Conservation (phyloP, 2,888 invertebrate species). For the Graphium colonna region DNA sequence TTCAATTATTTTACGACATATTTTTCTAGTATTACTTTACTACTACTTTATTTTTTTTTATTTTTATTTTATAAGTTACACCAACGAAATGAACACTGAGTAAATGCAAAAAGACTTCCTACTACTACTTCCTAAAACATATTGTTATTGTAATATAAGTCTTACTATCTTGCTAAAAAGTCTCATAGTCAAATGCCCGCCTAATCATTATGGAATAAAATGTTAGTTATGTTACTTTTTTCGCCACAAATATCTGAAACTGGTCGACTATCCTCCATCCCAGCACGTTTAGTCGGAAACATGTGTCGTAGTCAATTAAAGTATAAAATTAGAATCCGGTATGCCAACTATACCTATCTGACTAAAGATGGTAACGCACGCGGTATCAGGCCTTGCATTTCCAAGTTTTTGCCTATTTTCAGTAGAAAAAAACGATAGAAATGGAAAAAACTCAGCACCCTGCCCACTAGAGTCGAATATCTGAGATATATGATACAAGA, state of each 20-base stretch:
- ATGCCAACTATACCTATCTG: slow-evolving; percentile 13
- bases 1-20: too few species aligned
- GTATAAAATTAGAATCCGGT: slow-evolving; percentile 16
- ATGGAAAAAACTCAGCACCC: slow-evolving; percentile 15
- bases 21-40: too few species aligned
- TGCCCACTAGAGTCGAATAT: not conserved
- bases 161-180: too few species aligned
- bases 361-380: slow-evolving; percentile 3
- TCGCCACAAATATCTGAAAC: slow-evolving; percentile 9
- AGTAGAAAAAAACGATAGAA: not conserved
- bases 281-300: slow-evolving; percentile 12
- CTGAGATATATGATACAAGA: slow-evolving; percentile 7
- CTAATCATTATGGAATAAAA: too few species aligned
- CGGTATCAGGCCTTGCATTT: slow-evolving; percentile 13
- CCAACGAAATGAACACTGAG: too few species aligned
- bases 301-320: slow-evolving; percentile 16
- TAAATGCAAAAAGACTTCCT: too few species aligned
- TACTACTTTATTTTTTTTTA: too few species aligned
- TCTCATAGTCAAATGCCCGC: too few species aligned
- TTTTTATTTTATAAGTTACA: too few species aligned
- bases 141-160: too few species aligned
- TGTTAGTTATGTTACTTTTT: too few species aligned
- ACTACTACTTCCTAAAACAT: too few species aligned
- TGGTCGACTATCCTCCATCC: slow-evolving; percentile 8
- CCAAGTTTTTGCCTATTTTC: slow-evolving; percentile 1